Percentiles rank a stretch among this genome's conserved stretches.
Evolutionary conservation across 1,140 invertebrate species (phyloP).

Genomic region (Holotrichia oblita): DNA sequence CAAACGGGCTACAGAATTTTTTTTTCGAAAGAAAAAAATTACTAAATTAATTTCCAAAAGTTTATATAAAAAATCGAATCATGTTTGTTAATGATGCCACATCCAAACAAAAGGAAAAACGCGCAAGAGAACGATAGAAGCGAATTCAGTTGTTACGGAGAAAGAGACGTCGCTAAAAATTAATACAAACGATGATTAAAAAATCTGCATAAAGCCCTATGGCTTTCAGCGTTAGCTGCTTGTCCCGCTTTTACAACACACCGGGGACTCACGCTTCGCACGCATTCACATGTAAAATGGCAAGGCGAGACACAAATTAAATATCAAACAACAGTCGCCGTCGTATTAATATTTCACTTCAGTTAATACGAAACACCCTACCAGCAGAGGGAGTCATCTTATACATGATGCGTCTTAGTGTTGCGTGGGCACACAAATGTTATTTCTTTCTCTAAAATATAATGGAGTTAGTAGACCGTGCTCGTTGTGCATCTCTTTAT

Average conservation of each 20-base stretch:
- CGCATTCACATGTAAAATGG: slow-evolving; percentile 31
- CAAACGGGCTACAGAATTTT: too few relatives aligned
- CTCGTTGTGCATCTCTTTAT: too few relatives aligned
- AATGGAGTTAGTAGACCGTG: too few relatives aligned
- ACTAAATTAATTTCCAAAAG: too few relatives aligned
- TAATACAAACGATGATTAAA: slow-evolving; percentile 47
- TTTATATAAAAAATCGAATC: slow-evolving; percentile 4
- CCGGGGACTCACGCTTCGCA: slow-evolving; percentile 11
- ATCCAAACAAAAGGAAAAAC: background rate
- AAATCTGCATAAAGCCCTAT: slow-evolving; percentile 44
- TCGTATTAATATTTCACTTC: background rate
- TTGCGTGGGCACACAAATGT: too few relatives aligned
- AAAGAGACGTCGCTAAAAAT: slow-evolving; percentile 41
- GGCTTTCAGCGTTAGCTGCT: background rate
- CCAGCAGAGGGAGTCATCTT: background rate
- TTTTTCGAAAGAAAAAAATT: too few relatives aligned
- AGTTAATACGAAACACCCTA: background rate
- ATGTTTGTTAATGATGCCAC: background rate
- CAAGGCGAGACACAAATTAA: slow-evolving; percentile 33
- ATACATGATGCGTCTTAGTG: background rate
- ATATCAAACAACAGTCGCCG: slow-evolving; percentile 26
- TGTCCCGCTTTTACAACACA: background rate
- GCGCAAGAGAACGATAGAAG: background rate
- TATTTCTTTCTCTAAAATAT: too few relatives aligned
- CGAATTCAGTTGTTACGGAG: background rate